Conservation (phyloP, 2,113 vertebrate species). For the Psettodes erumei region DNA sequence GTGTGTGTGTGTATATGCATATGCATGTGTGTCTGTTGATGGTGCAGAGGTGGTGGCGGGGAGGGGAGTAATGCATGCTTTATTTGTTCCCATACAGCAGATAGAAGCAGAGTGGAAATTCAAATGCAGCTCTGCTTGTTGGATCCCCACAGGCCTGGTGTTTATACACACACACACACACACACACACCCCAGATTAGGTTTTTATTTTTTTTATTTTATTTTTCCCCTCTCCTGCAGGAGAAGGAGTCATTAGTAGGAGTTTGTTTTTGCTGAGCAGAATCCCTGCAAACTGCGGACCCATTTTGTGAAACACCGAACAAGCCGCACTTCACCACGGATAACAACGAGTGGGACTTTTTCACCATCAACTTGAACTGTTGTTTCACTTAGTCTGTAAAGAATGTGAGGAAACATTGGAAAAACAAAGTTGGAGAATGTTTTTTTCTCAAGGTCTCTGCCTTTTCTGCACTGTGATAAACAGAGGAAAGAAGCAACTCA, state of each 20-base stretch:
- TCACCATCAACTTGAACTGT: neutral
- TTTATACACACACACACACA: neutral
- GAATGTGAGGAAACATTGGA: no score
- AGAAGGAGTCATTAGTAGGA: neutral
- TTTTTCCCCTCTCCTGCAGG: neutral
- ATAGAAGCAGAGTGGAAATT: constrained; percentile 38
- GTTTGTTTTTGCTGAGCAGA: neutral
- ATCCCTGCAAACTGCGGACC: neutral
- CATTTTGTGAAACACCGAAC: neutral
- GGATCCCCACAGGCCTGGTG: constrained; percentile 27
- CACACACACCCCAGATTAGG: no score
- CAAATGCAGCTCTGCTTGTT: constrained; percentile 1
- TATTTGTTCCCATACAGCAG: constrained; percentile 38
- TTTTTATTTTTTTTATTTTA: no score
- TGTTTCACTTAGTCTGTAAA: neutral
- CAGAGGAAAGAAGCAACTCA: no score
- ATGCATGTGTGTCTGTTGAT: neutral
- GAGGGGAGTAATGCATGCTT: constrained; percentile 1
- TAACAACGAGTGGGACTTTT: neutral
- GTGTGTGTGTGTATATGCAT: neutral
- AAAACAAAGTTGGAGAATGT: no score
- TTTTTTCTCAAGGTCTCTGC: no score
- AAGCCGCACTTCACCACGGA: no score
- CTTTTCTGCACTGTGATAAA: no score
- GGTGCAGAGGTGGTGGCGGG: no score